These are phyloP conservation scores for Mythimna impura DNA, from an alignment of 2,888 invertebrate species.

Conservation along the genomic window DNA sequence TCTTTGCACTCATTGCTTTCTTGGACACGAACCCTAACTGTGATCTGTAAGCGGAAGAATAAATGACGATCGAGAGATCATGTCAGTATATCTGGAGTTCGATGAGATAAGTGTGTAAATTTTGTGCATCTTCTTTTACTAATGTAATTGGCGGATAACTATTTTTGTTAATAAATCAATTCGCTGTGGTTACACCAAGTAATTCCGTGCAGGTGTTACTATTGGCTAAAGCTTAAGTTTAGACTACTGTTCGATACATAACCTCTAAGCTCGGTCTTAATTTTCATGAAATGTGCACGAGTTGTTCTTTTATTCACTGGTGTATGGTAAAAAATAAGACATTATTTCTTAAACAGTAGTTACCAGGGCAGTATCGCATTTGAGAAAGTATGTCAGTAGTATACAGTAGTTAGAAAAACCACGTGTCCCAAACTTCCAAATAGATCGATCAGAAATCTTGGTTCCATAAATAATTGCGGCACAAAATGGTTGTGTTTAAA, in stretches of 20 bases:
- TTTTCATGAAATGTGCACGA: not conserved
- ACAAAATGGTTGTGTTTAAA: not conserved
- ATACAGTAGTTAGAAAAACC: not conserved
- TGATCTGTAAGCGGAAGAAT: no score
- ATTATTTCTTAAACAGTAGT: not conserved
- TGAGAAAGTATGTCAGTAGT: not conserved
- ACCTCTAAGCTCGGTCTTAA: not conserved
- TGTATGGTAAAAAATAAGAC: not conserved
- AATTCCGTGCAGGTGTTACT: not conserved
- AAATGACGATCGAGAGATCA: no score
- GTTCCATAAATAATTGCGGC: not conserved
- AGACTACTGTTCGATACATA: no score
- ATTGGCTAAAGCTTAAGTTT: not conserved
- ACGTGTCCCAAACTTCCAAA: conserved; percentile 14
- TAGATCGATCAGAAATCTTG: not conserved
- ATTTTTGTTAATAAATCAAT: no score
- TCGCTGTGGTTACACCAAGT: no score
- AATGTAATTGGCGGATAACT: no score
- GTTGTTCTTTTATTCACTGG: not conserved
- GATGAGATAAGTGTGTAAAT: no score
- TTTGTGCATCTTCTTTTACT: no score
- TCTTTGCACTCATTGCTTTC: no score
- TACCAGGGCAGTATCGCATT: not conserved
- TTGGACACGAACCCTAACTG: no score
- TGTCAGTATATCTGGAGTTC: no score